Conservation (phyloP, 2,888 invertebrate genomes). For the Belgica antarctica region DNA sequence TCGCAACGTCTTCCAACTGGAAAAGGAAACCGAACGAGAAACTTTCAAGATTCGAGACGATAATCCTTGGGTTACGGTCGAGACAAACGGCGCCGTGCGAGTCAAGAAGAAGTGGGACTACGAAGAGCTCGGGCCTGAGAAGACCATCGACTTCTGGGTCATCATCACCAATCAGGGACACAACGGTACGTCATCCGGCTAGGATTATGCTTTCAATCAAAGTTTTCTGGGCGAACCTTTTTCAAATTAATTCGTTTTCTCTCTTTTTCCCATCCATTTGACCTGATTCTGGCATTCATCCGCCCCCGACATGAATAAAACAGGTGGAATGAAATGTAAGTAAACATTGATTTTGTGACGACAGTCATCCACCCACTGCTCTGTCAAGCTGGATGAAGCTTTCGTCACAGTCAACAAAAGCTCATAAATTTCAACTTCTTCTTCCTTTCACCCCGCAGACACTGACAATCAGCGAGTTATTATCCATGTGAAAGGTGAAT, state of each 20-base stretch:
- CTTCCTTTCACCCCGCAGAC: slow-evolving; percentile 60
- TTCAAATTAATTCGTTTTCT: background rate
- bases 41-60: slow-evolving; percentile 91
- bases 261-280: slow-evolving; percentile 26
- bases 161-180: slow-evolving; percentile 87
- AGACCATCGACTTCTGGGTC: slow-evolving; percentile 95
- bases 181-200: slow-evolving; percentile 74
- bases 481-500: too few species aligned
- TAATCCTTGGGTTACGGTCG: slow-evolving; percentile 92
- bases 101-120: slow-evolving; percentile 97
- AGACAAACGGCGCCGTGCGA: slow-evolving; percentile 85
- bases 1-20: slow-evolving; percentile 82
- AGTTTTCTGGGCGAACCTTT: background rate
- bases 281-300: slow-evolving; percentile 9
- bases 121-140: slow-evolving; percentile 89
- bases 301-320: too few species aligned
- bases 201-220: too few species aligned
- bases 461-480: slow-evolving; percentile 94
- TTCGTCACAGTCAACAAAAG: background rate
- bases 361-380: background rate
- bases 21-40: slow-evolving; percentile 88
- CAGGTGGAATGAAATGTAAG: slow-evolving; percentile 44
- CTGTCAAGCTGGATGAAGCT: background rate
- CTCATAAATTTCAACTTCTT: slow-evolving; percentile 25
- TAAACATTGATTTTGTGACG: slow-evolving; percentile 11